A percentile compares a stretch with the other conserved stretches of the same genome.
Evolutionary conservation across 1,140 invertebrate species (phyloP).

Genomic region (Paralvinella palmiformis): DNA sequence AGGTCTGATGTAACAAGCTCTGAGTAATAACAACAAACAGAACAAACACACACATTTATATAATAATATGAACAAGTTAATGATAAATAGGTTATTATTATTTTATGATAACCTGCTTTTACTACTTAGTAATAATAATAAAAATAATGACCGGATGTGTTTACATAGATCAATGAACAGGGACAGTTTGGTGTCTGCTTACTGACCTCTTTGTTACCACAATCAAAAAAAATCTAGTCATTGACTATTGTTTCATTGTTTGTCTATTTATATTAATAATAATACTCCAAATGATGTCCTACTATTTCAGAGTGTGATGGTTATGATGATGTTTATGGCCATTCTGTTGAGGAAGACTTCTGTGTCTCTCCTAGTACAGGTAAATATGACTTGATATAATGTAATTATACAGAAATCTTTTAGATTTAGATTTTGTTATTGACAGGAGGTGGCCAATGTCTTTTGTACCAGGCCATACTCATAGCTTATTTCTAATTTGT

Average conservation of each 20-base stretch:
- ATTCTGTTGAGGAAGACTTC: constrained; percentile 84
- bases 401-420: too few species aligned
- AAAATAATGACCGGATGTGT: not conserved
- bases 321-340: constrained; percentile 85
- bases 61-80: not conserved
- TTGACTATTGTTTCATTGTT: not conserved
- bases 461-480: too few species aligned
- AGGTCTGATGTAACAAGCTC: too few species aligned
- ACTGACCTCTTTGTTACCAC: too few species aligned
- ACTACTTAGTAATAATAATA: not conserved
- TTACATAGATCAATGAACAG: too few species aligned
- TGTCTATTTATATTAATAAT: not conserved
- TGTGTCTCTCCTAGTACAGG: constrained; percentile 81
- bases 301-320: constrained; percentile 70
- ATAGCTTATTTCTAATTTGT: too few species aligned
- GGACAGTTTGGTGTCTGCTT: too few species aligned
- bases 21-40: too few species aligned
- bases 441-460: too few species aligned
- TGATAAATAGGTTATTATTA: not conserved
- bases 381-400: too few species aligned
- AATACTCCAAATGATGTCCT: constrained; percentile 4
- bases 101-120: not conserved
- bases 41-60: too few species aligned
- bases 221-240: not conserved
- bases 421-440: too few species aligned